These are phyloP conservation scores for Drosophila tani DNA, from an alignment of 1,140 invertebrate genomes.

Conservation along the genomic window DNA sequence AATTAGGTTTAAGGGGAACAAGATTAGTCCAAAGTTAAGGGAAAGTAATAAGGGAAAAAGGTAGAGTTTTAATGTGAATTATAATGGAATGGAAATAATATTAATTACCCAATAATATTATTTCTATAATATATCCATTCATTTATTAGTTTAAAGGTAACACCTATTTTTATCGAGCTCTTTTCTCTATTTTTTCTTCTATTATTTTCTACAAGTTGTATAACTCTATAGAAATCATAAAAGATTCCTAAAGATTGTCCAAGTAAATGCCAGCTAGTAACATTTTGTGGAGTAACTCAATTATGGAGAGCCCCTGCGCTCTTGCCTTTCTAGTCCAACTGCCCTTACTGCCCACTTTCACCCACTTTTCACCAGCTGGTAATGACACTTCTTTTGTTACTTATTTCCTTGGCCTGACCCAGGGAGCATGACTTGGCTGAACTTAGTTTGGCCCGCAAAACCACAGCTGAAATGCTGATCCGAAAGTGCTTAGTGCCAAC, in stretches of 20 bases:
- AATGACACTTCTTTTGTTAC: conserved; percentile 46
- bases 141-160: neutral
- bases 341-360: conserved; percentile 9
- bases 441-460: conserved; percentile 14
- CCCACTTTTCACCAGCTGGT: conserved; percentile 27
- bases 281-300: conserved; percentile 17
- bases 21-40: neutral
- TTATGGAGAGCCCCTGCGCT: neutral
- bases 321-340: neutral
- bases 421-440: conserved; percentile 25
- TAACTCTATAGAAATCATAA: neutral
- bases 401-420: conserved; percentile 14
- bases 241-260: neutral
- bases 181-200: neutral
- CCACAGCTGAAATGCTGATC: conserved; percentile 41
- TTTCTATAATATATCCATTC: too few species aligned
- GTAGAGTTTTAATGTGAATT: too few species aligned
- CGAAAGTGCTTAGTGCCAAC: conserved; percentile 58
- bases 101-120: too few species aligned
- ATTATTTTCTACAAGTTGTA: neutral
- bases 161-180: neutral
- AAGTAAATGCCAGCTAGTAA: neutral
- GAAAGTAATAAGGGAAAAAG: too few species aligned
- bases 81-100: neutral
- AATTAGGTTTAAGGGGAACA: too few species aligned